Percentiles rank a stretch among this genome's conserved stretches.
phyloP scores from a whole-genome alignment of 2,797 vertebrate species.

The Astyanax mexicanus region DNA sequence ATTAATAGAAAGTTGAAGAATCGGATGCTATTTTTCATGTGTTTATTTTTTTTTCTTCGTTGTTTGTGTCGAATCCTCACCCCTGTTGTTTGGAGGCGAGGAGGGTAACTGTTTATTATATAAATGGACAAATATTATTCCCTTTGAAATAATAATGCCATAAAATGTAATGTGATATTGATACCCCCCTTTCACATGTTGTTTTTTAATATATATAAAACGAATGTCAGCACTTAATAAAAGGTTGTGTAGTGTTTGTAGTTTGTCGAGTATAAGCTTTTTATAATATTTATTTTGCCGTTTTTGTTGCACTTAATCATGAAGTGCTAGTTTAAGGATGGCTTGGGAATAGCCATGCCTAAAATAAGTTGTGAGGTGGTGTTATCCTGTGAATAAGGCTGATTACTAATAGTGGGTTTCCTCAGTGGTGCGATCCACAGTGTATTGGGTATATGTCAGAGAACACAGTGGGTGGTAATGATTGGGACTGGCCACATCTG shows the following conservation, averaged over 20 bases:
- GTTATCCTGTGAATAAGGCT: too few species aligned
- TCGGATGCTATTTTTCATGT: constrained; percentile 67
- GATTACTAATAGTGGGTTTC: too few species aligned
- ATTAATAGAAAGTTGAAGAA: constrained; percentile 61
- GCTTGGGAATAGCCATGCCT: too few species aligned
- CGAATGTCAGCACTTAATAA: constrained; percentile 82
- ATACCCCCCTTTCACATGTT: constrained; percentile 76
- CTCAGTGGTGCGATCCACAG: too few species aligned
- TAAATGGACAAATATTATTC: constrained; percentile 78
- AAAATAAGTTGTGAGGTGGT: too few species aligned
- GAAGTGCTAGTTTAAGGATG: too few species aligned
- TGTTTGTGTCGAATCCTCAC: constrained; percentile 67
- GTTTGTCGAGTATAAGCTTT: constrained; percentile 28
- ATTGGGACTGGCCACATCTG: too few species aligned
- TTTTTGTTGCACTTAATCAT: too few species aligned
- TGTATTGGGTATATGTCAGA: too few species aligned
- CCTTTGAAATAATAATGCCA: constrained; percentile 70
- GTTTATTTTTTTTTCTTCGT: constrained; percentile 60
- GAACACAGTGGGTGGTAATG: too few species aligned
- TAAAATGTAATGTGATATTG: constrained; percentile 71
- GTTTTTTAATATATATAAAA: constrained; percentile 87
- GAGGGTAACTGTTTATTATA: constrained; percentile 72
- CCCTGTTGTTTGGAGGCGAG: constrained; percentile 58
- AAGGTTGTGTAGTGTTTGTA: constrained; percentile 73
- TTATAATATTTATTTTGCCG: not conserved